These are phyloP conservation scores for Dendrocopos noguchii DNA, from an alignment of 2,113 vertebrate genomes.

Conservation along the genomic window DNA sequence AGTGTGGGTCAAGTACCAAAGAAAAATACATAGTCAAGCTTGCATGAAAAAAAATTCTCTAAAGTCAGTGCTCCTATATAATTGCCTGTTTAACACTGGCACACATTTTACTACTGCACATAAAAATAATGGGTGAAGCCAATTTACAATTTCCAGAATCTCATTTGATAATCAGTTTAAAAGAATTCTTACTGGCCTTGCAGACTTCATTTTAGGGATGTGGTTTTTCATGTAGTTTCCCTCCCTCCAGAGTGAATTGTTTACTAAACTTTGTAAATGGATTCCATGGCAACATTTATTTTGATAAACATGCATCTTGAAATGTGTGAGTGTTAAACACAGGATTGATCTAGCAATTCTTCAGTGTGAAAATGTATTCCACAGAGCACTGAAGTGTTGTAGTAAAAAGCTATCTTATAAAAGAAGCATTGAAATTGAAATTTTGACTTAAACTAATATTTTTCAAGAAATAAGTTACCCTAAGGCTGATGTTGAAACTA, in stretches of 20 bases:
- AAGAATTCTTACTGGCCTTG: not conserved
- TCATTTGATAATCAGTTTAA: not conserved
- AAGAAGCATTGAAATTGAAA: slow-evolving; percentile 16
- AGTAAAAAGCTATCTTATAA: slow-evolving; percentile 18
- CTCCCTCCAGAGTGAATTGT: not conserved
- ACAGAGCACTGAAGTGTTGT: not conserved
- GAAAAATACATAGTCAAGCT: not conserved
- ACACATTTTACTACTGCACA: not conserved
- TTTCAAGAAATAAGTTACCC: slow-evolving; percentile 9
- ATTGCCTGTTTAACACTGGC: not conserved
- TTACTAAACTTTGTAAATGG: not conserved
- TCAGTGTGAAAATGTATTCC: slow-evolving; percentile 16
- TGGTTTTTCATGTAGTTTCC: not conserved
- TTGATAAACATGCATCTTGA: slow-evolving; percentile 14
- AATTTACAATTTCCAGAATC: slow-evolving; percentile 20
- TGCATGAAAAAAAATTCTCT: not conserved
- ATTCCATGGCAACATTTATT: slow-evolving; percentile 16
- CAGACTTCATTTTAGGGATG: not conserved
- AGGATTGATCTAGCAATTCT: not conserved
- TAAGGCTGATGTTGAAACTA: not conserved
- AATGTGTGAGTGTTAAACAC: slow-evolving; percentile 12
- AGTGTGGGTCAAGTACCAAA: not conserved
- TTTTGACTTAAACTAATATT: slow-evolving; percentile 1
- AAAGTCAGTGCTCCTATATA: not conserved
- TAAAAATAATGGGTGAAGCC: not conserved